Base-by-base conservation (phyloP, 2,888 invertebrate species). In the Podotricha telesiphe region DNA sequence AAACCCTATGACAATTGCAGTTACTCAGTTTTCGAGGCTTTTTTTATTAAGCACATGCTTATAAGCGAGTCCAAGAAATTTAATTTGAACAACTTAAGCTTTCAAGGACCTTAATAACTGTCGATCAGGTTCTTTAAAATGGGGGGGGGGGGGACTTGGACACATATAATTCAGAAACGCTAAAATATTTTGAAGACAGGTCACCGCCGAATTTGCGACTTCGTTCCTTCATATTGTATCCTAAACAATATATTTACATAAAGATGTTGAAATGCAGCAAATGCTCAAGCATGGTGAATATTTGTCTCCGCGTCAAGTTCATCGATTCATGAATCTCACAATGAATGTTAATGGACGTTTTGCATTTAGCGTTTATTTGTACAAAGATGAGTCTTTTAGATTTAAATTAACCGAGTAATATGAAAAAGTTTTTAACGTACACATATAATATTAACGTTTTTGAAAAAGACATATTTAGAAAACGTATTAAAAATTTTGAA, bases 251-350 rank as follows among this genome's bases (percentile, higher is more conserved):
- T 59, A 59, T 59, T 45, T 17, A 45, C 42, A 59, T 17, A 59
- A 45, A 28, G n/a, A 45, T 59, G 42, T 59, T 45, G 59, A 59
- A 59, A 59, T 59, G 59, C 59, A 59, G 59, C 37, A 45, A 59
- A 59, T 45, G 59, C 59, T 59, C 59, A 59, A 59, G 28, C 45
- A 22, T 20, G 58, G 15, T 58, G 58, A 58, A 58, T 58, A 28
- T 59, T 59, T 45, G 59, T 59, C 59, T 59, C 59, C 42, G 45
- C 42, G 59, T 59, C 59, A 59, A 59, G 59, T 8, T 45, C 42
- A 22, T 59, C 59, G 17, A 59, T 45, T 59, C 45, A 59, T 59
- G 45, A n/a, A n/a, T 11, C 45, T 59, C 45, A 59, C 59, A 59
- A 59, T 45, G 59, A 59, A 59, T 59, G 22, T 59, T 59, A 59